Evolutionary conservation across 2,113 vertebrate genomes (phyloP), one percentile per base, ranked within the genome.

Genomic region (Oreotrochilus melanogaster): DNA sequence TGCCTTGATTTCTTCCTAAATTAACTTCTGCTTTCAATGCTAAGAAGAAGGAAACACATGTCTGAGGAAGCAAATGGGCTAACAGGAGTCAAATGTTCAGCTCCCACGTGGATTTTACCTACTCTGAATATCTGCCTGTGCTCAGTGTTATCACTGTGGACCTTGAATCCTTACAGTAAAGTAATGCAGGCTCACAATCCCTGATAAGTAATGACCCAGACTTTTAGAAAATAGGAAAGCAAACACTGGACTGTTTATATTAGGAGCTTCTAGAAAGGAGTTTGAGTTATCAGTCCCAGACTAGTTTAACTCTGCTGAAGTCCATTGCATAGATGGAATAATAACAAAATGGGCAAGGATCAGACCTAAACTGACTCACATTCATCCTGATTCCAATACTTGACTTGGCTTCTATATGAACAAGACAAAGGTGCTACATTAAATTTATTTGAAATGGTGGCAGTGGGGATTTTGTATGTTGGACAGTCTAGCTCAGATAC

Each of bases 91-190:
- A 5, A 89, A 64, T 0, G 0, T 42, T 69, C 23, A 23, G 19
- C 19, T 96, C 64, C 37, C 10, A 0, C 28, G 27, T 76, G 67
- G n/a, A 16, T 92, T 88, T 57, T 50, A 43, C 1, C 0, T 67
- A 39, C 13, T 89, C 82, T 73, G 30, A 47, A 35, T 67, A 43
- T 31, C 48, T 67, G 21, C 33, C n/a, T 74, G 16, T 27, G 10
- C 24, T 76, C 24, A 21, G 17, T 0, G 0, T 48, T 75, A 35
- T 4, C 1, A 0, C 54, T 76, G 71, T 72, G 74, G 37, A 65
- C 66, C 39, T 33, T 73, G 71, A 82, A 79, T 61, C 30, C 37
- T 65, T 39, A 12, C 37, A 58, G 42, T 23, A 42, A 82, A 89
- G 53, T 35, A 82, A 51, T 57, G 79, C 16, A 30, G 16, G 27